phyloP scores from a whole-genome alignment of 2,113 vertebrate genomes.

The Hiodon tergisus region DNA sequence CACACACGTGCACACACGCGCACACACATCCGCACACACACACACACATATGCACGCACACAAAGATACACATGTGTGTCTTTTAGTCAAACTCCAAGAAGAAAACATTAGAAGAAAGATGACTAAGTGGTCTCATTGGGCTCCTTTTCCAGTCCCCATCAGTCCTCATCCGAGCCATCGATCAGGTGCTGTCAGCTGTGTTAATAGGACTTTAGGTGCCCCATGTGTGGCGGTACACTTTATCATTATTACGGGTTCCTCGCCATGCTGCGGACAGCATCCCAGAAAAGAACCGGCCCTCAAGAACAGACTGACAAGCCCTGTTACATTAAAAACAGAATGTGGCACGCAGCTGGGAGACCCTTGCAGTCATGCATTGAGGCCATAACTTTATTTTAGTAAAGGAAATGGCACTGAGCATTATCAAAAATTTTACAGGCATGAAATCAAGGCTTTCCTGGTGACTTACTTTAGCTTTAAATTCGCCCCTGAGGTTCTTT shows the following conservation, averaged over 20 bases:
- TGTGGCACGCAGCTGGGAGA: too few relatives aligned
- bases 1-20: not conserved
- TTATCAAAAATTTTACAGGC: too few relatives aligned
- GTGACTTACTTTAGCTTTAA: too few relatives aligned
- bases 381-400: too few relatives aligned
- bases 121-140: not conserved
- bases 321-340: not conserved
- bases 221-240: not conserved
- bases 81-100: not conserved
- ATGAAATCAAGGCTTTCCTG: too few relatives aligned
- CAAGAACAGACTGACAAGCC: not conserved
- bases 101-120: not conserved
- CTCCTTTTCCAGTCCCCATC: not conserved
- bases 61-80: not conserved
- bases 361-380: too few relatives aligned
- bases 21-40: not conserved
- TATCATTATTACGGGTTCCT: not conserved
- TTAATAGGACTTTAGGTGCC: not conserved
- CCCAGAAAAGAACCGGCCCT: not conserved
- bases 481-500: too few relatives aligned
- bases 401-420: too few relatives aligned
- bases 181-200: not conserved
- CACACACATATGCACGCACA: not conserved
- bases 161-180: not conserved
- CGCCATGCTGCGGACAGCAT: not conserved